phyloP scores from a whole-genome alignment of 2,797 vertebrate genomes.

The Erethizon dorsatum region DNA sequence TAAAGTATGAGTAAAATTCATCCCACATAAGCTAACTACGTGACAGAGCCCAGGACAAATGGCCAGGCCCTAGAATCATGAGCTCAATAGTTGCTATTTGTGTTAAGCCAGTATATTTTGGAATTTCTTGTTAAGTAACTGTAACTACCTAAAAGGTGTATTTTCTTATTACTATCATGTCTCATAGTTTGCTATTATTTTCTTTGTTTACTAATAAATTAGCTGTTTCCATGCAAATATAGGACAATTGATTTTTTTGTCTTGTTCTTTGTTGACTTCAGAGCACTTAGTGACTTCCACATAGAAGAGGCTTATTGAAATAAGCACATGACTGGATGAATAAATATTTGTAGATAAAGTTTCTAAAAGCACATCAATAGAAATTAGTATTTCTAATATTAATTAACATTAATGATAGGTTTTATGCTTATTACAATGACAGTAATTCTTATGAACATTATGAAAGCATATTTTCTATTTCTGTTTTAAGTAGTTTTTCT shows the following conservation, averaged over 20 bases:
- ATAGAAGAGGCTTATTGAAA: background rate
- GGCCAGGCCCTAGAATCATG: background rate
- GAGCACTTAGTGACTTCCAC: background rate
- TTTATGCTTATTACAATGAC: background rate
- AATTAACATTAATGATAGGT: background rate
- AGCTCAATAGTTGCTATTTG: background rate
- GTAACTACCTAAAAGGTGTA: background rate
- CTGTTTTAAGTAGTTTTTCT: background rate
- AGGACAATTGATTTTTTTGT: background rate
- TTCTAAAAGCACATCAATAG: background rate
- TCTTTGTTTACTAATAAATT: slow-evolving; percentile 1
- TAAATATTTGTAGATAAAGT: background rate
- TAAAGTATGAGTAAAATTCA: background rate
- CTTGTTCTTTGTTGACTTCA: background rate
- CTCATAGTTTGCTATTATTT: background rate
- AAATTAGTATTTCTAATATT: background rate
- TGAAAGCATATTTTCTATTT: background rate
- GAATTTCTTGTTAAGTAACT: background rate
- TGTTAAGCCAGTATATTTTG: background rate
- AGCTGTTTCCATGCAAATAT: background rate
- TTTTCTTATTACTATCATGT: background rate
- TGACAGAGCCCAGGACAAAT: background rate
- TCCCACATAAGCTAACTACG: background rate
- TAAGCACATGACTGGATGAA: background rate
- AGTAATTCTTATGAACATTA: background rate